phyloP scores from a whole-genome alignment of 2,113 vertebrate species.

The Oxyura jamaicensis region DNA sequence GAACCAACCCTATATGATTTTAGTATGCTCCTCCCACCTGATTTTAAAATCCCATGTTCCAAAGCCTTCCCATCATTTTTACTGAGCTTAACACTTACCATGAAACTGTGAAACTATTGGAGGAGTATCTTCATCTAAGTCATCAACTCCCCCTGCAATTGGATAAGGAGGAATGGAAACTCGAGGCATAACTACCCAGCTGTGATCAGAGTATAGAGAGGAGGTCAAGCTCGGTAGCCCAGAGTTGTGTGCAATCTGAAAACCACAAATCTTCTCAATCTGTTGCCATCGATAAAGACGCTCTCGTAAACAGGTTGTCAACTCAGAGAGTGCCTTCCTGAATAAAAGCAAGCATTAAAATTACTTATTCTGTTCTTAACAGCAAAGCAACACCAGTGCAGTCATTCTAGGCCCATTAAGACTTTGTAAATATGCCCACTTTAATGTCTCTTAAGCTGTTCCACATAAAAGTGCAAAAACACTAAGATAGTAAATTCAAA shows the following conservation, averaged over 20 bases:
- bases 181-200: conserved; percentile 98
- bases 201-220: conserved; percentile 96
- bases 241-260: conserved; percentile 95
- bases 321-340: conserved; percentile 94
- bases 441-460: not conserved
- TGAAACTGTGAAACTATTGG: conserved; percentile 95
- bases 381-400: not conserved
- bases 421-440: not conserved
- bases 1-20: not conserved
- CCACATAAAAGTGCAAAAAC: not conserved
- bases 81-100: conserved; percentile 75
- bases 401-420: not conserved
- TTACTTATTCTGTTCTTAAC: not conserved
- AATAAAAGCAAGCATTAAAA: not conserved
- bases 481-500: not conserved
- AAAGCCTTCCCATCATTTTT: not conserved
- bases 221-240: conserved; percentile 93
- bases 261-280: conserved; percentile 98
- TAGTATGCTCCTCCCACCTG: not conserved
- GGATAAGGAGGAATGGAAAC: conserved; percentile 96
- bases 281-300: conserved; percentile 98
- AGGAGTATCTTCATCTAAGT: conserved; percentile 96
- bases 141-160: conserved; percentile 95
- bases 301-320: conserved; percentile 94
- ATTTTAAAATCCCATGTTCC: not conserved